These are phyloP conservation scores for Alauda arvensis DNA, from an alignment of 2,797 vertebrate genomes.

Conservation along the genomic window DNA sequence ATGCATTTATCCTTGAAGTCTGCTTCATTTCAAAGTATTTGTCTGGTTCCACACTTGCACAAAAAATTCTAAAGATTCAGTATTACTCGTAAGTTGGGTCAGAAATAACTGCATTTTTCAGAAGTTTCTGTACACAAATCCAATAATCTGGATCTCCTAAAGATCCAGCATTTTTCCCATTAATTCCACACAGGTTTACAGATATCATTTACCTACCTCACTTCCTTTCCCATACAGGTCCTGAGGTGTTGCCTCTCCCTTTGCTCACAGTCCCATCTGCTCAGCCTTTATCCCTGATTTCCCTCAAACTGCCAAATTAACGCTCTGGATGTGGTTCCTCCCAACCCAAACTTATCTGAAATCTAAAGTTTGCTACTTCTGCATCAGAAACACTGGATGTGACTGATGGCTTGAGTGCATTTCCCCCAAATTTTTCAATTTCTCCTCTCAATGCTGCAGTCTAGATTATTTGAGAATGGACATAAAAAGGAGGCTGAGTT, in stretches of 20 bases:
- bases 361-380: neutral
- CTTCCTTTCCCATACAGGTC: neutral
- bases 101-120: neutral
- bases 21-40: neutral
- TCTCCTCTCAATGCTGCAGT: neutral
- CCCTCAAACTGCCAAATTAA: neutral
- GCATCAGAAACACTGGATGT: neutral
- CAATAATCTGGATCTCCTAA: neutral
- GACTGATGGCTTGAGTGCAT: neutral
- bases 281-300: neutral
- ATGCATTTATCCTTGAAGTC: neutral
- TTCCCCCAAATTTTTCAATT: neutral
- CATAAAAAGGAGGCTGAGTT: neutral
- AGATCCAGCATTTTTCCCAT: neutral
- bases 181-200: neutral
- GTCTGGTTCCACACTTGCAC: neutral
- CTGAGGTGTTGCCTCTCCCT: neutral
- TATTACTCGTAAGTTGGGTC: neutral
- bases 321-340: neutral
- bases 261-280: neutral
- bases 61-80: neutral
- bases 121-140: neutral
- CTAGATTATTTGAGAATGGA: neutral
- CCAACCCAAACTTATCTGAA: neutral
- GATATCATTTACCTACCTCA: neutral